Evolutionary conservation across 2,113 vertebrate genomes (phyloP).

Genomic region (Tetrao urogallus): DNA sequence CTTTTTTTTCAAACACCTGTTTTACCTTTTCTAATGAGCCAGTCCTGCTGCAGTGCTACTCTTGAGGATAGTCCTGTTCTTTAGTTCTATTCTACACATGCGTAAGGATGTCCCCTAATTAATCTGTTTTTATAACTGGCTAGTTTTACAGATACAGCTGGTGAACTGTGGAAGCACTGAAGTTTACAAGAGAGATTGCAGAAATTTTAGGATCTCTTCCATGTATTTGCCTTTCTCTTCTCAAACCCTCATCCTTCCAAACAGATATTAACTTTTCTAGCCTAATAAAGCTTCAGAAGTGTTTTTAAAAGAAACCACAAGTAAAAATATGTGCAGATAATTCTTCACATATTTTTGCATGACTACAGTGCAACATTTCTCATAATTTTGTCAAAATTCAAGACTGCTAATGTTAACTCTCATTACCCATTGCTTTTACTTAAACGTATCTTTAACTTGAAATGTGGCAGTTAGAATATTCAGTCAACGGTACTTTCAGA

Average conservation of each 20-base stretch:
- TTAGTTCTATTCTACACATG: background rate
- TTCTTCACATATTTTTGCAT: background rate
- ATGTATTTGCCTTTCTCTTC: background rate
- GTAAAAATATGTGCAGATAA: background rate
- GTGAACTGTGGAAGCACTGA: background rate
- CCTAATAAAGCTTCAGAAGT: background rate
- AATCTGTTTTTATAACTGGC: background rate
- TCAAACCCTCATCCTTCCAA: constrained; percentile 19
- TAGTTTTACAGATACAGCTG: background rate
- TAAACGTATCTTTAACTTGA: background rate
- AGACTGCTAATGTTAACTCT: background rate
- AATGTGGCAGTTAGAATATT: background rate
- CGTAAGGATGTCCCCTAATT: background rate
- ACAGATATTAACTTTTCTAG: constrained; percentile 64
- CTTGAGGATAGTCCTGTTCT: background rate
- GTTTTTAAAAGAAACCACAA: background rate
- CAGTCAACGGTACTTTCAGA: background rate
- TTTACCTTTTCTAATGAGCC: background rate
- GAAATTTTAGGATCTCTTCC: background rate
- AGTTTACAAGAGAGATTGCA: background rate
- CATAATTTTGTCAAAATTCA: background rate
- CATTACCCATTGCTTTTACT: background rate
- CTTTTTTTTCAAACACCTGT: constrained; percentile 20
- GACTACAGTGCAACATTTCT: background rate
- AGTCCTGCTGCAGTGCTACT: background rate